Percentiles rank a stretch among this genome's conserved stretches.
Evolutionary conservation across 2,797 vertebrate species (phyloP).

Genomic region (Taenioides sp.): DNA sequence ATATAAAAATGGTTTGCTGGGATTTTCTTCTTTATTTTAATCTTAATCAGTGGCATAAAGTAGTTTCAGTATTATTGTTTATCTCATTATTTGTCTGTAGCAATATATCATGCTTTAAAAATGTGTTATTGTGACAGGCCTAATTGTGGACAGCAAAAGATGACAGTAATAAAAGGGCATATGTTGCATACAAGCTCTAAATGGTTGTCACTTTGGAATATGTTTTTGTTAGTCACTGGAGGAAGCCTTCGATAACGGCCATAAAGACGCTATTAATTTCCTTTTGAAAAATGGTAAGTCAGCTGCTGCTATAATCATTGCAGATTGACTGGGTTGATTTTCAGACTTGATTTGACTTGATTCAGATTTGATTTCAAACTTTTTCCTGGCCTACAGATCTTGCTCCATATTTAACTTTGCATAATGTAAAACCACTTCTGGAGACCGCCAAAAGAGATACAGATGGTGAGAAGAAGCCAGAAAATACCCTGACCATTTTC

Average conservation of each 20-base stretch:
- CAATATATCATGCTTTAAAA: no score
- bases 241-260: conserved; percentile 83
- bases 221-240: conserved; percentile 76
- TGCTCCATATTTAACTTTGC: conserved; percentile 9
- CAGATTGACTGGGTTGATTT: not conserved
- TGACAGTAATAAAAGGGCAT: not conserved
- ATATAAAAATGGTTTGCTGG: no score
- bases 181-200: not conserved
- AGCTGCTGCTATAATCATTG: not conserved
- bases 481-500: conserved; percentile 24
- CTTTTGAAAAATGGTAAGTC: conserved; percentile 81
- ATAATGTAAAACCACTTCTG: not conserved
- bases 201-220: not conserved
- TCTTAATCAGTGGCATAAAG: no score
- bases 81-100: no score
- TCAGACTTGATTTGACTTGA: not conserved
- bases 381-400: conserved; percentile 30
- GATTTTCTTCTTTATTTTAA: no score
- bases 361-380: not conserved
- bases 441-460: conserved; percentile 22
- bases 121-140: no score
- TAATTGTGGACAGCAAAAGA: not conserved
- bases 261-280: conserved; percentile 82
- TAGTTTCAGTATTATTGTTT: no score
- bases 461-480: conserved; percentile 20